Base-by-base conservation (phyloP, 2,113 vertebrate genomes). In the Acanthochromis polyacanthus region DNA sequence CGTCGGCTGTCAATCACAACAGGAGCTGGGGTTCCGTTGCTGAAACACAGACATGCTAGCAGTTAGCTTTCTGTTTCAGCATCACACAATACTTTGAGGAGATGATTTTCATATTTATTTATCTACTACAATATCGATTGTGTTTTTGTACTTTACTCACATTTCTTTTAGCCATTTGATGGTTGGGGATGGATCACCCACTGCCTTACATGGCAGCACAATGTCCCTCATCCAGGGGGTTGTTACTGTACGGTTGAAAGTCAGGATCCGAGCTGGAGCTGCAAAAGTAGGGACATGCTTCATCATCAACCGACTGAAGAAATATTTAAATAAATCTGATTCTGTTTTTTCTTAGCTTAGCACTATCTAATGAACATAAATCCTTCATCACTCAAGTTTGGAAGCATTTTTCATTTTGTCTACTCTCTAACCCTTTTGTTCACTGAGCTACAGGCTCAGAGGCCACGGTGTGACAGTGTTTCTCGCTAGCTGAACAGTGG, bases 211-310 rank as follows among this genome's bases (percentile, higher is more conserved):
- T 0, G 98, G 97, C 59, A 99, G 92, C 75, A 97, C 94, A 0
- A 99, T 98, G 82, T 99, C 98, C 73, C 96, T 96, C 98, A 99
- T 99, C 98, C 98, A 99, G 0, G 98, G 98, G 0, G 98, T 99
- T 0, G 97, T 99, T 36, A 99, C 97, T 0, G 97, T 99, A 59
- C 98, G 96, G 0, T 98, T 99, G 93, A 99, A 99, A 4, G 98
- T 99, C 86, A 99, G 92, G 85, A 99, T 98, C 65, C 96, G 94
- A 65, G 98, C 96, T 0, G 98, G 97, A 90, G 98, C 98, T 99
- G 90, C 60, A 69, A 43, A 60, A 36, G 61, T 0, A 71, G 55
- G 81, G n/a, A 71, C 48, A 17, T 12, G n/a, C 16, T 55, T 53
- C 22, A 70, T 53, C 22, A 70, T 77, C 16, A 83, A 10, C 8